A percentile compares a stretch with the other conserved stretches of the same genome.
Conservation (phyloP, 1,140 invertebrate species). For the Bombus superbus region DNA sequence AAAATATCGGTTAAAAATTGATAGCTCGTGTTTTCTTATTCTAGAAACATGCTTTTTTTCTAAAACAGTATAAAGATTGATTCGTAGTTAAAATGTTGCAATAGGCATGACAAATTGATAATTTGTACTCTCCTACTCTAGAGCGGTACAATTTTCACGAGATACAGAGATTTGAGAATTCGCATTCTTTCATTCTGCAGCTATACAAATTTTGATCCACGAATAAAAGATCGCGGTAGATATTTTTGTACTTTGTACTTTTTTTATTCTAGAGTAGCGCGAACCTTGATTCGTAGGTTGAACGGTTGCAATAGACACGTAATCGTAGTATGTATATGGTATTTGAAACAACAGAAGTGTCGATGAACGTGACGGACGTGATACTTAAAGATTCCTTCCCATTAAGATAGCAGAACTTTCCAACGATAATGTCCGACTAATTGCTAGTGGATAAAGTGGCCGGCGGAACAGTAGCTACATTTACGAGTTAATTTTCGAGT, state of each 20-base stretch:
- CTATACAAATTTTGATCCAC: neutral
- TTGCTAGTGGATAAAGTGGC: constrained; percentile 57
- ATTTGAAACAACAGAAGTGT: neutral
- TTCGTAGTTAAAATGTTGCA: too few relatives aligned
- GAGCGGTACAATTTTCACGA: neutral
- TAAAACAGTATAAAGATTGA: neutral
- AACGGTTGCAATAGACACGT: neutral
- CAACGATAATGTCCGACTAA: constrained; percentile 52
- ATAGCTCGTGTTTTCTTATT: neutral
- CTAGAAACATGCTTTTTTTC: neutral
- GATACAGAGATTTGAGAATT: neutral
- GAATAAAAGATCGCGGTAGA: neutral
- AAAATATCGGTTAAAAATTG: neutral
- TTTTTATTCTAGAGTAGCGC: neutral
- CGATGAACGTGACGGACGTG: too few relatives aligned
- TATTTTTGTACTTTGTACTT: neutral
- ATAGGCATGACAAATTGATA: too few relatives aligned
- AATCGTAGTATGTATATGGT: too few relatives aligned
- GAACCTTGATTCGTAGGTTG: neutral
- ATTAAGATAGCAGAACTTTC: constrained; percentile 5
- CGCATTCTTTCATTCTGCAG: neutral
- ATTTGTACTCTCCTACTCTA: neutral
- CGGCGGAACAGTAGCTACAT: constrained; percentile 58
- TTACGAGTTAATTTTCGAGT: constrained; percentile 69
- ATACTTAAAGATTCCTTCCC: neutral